A percentile compares a stretch with the other conserved stretches of the same genome.
Evolutionary conservation across 2,797 vertebrate species (phyloP).

Genomic region (Typhlichthys subterraneus): DNA sequence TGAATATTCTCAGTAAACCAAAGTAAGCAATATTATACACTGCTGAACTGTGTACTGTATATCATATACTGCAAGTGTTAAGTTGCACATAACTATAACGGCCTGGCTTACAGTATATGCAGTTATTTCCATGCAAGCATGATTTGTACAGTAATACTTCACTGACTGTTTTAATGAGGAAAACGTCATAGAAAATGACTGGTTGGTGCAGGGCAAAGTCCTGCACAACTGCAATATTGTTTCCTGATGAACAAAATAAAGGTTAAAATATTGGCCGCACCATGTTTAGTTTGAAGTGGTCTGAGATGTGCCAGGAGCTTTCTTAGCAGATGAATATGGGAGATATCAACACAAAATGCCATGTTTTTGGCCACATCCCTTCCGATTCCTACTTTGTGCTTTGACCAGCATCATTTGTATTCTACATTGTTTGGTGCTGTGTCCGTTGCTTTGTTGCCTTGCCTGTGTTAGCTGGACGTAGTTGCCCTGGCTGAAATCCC

Average conservation of each 20-base stretch:
- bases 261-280: neutral
- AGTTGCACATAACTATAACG: too few relatives aligned
- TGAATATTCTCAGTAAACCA: too few relatives aligned
- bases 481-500: constrained; percentile 12
- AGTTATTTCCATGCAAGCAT: too few relatives aligned
- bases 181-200: neutral
- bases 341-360: neutral
- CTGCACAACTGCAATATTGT: neutral
- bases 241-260: neutral
- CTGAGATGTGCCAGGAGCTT: constrained; percentile 4
- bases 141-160: too few relatives aligned
- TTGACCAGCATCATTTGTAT: constrained; percentile 5
- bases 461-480: neutral
- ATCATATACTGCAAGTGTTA: too few relatives aligned
- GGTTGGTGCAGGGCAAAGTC: neutral
- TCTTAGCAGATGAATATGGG: neutral
- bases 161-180: too few relatives aligned
- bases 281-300: neutral
- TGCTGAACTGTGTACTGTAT: too few relatives aligned
- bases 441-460: neutral
- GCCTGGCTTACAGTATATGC: too few relatives aligned
- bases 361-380: neutral
- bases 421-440: constrained; percentile 3
- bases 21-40: too few relatives aligned
- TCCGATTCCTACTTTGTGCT: neutral